These are phyloP conservation scores for Ptilorrhoa leucosticta DNA, from an alignment of 2,113 vertebrate species.

Conservation along the genomic window DNA sequence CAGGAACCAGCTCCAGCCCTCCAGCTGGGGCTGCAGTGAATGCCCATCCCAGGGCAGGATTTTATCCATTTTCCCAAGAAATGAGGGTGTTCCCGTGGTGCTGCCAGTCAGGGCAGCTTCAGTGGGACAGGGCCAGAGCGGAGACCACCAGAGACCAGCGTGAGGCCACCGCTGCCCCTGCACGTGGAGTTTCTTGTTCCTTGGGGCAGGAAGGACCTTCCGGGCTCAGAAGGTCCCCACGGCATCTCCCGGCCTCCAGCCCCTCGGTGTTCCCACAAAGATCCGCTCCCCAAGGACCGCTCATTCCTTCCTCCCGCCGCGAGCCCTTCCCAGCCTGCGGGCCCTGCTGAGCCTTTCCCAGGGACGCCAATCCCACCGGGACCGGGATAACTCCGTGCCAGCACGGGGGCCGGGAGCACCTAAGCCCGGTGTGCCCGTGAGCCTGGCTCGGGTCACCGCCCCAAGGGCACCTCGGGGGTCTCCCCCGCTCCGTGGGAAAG, in stretches of 20 bases:
- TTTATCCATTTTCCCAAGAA: neutral
- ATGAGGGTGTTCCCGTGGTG: neutral
- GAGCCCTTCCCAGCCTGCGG: fast-evolving
- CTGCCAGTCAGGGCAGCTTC: neutral
- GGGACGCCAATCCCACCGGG: neutral
- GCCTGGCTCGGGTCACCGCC: neutral
- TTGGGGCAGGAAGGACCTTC: neutral
- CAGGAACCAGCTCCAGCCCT: neutral
- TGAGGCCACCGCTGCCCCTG: neutral
- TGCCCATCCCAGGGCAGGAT: neutral
- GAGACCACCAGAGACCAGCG: neutral
- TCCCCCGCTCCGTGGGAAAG: neutral
- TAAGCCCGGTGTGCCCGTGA: neutral
- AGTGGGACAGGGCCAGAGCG: neutral
- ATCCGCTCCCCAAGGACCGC: neutral
- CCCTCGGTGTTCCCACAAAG: fast-evolving
- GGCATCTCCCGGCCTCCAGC: neutral
- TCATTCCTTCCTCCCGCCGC: fast-evolving
- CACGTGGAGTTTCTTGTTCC: fast-evolving
- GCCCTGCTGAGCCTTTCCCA: neutral
- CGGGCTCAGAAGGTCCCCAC: fast-evolving
- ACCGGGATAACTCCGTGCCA: neutral
- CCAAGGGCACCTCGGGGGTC: neutral
- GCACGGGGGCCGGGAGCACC: neutral
- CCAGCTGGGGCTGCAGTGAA: neutral